A percentile compares a stretch with the other conserved stretches of the same genome.
These are phyloP conservation scores for Tetraneura akinire DNA, from an alignment of 1,140 invertebrate species.

Conservation along the genomic window DNA sequence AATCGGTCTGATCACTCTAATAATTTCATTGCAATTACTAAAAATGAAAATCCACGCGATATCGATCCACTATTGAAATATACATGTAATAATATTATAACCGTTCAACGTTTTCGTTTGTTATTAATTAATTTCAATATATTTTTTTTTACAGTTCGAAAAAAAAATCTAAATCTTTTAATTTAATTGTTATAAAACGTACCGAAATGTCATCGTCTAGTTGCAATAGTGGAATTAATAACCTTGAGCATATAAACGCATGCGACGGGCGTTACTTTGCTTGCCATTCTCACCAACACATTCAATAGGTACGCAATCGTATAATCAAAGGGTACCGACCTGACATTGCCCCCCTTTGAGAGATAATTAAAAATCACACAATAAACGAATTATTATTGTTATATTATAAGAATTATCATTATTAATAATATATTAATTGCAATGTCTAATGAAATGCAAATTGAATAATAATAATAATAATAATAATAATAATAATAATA, in stretches of 20 bases:
- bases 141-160: too few species aligned
- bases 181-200: neutral
- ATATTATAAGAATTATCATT: conserved; percentile 2
- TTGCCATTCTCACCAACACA: neutral
- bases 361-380: conserved; percentile 45
- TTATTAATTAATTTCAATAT: too few species aligned
- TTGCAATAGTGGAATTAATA: neutral
- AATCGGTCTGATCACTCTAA: too few species aligned
- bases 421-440: conserved; percentile 31
- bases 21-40: too few species aligned
- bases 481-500: too few species aligned
- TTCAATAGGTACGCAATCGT: conserved; percentile 27
- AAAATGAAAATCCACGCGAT: too few species aligned
- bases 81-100: too few species aligned
- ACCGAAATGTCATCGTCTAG: neutral
- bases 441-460: conserved; percentile 25
- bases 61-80: too few species aligned
- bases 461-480: too few species aligned
- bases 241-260: conserved; percentile 20
- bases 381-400: conserved; percentile 40
- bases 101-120: too few species aligned
- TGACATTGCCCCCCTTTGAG: neutral
- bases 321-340: conserved; percentile 27
- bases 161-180: neutral
- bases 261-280: neutral